Conservation (phyloP, 37 sponge, comb jelly and placozoan genomes). For the Agelas oroides region DNA sequence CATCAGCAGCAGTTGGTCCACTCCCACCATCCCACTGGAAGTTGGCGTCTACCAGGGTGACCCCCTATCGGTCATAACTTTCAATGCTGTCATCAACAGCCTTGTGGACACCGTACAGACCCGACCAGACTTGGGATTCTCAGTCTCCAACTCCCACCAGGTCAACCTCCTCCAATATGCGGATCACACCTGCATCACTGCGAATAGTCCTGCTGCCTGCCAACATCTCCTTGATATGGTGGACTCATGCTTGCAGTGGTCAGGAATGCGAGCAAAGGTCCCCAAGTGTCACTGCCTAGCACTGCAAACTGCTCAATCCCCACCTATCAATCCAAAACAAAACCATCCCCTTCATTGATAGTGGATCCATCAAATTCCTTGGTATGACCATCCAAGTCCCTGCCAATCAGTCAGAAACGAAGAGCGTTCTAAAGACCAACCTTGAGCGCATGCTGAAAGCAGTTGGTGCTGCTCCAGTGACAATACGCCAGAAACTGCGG, state of each 20-base stretch:
- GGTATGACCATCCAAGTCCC: too few species aligned
- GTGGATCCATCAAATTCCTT: not conserved
- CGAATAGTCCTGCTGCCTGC: too few species aligned
- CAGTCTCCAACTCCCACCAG: not conserved
- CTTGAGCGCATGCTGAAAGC: not conserved
- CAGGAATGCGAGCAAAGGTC: constrained; percentile 29
- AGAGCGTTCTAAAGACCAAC: too few species aligned
- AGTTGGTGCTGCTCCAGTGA: constrained; percentile 1
- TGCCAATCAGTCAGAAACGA: too few species aligned
- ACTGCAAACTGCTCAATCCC: constrained; percentile 1
- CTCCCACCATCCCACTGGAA: constrained; percentile 1
- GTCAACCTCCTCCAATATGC: too few species aligned
- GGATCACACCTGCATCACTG: too few species aligned
- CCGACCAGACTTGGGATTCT: not conserved
- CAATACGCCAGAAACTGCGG: not conserved
- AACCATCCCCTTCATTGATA: constrained; percentile 10
- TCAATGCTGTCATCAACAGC: constrained; percentile 26
- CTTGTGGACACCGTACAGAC: constrained; percentile 14
- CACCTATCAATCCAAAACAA: constrained; percentile 2
- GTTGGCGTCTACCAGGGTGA: not conserved
- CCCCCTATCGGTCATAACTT: constrained; percentile 18
- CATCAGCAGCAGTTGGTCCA: not conserved
- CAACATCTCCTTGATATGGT: not conserved
- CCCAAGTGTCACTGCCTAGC: constrained; percentile 33
- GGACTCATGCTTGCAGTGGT: constrained; percentile 11